Percentiles rank a stretch among this genome's conserved stretches.
phyloP scores from a whole-genome alignment of 2,888 invertebrate species.

The Mesorhabditis spiculigera region DNA sequence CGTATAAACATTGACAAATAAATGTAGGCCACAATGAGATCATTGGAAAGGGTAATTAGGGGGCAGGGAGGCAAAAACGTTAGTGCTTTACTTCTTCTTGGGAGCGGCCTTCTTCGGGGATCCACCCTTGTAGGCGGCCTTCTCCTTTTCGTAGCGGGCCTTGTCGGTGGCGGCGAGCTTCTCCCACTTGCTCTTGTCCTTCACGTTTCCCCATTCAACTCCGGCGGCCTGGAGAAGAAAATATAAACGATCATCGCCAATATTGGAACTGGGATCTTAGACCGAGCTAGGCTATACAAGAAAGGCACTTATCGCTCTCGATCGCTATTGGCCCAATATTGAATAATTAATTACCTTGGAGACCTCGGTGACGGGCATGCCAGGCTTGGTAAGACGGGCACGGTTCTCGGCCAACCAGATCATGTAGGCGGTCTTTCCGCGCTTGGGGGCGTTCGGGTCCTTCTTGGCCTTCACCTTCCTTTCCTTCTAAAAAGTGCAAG shows the following conservation, averaged over 20 bases:
- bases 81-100: slow-evolving; percentile 2
- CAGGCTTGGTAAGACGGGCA: slow-evolving; percentile 80
- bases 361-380: slow-evolving; percentile 84
- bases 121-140: slow-evolving; percentile 62
- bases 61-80: too few relatives aligned
- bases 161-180: slow-evolving; percentile 78
- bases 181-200: slow-evolving; percentile 73
- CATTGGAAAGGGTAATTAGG: too few relatives aligned
- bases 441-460: slow-evolving; percentile 85
- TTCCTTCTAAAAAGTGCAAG: neutral
- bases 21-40: too few relatives aligned
- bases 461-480: slow-evolving; percentile 48
- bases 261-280: neutral
- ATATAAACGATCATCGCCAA: neutral
- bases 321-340: neutral
- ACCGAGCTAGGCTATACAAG: neutral
- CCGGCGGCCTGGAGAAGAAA: slow-evolving; percentile 19
- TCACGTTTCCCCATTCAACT: slow-evolving; percentile 26
- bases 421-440: slow-evolving; percentile 85
- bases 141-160: slow-evolving; percentile 78
- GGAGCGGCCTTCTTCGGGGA: neutral
- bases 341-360: slow-evolving; percentile 70
- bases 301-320: neutral
- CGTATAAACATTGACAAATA: too few relatives aligned
- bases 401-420: slow-evolving; percentile 82